Evolutionary conservation across 2,797 vertebrate species (phyloP).

Genomic region (Spinus olivaceus): DNA sequence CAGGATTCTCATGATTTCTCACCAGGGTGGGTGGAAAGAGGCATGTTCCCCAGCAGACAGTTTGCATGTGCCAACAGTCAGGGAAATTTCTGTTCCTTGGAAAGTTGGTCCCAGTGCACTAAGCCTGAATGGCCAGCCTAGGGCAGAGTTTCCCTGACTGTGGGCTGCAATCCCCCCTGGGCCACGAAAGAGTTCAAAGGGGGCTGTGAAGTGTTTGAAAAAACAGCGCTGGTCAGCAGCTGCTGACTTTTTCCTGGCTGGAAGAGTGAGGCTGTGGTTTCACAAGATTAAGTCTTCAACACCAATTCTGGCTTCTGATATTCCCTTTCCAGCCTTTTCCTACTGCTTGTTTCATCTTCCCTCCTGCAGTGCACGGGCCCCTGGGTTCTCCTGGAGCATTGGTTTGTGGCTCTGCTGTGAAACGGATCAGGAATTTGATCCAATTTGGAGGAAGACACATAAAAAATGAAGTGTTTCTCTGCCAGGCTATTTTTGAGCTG

Average conservation of each 20-base stretch:
- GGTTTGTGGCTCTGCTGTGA: slow-evolving; percentile 53
- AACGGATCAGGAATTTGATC: slow-evolving; percentile 55
- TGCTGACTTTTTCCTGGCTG: slow-evolving; percentile 63
- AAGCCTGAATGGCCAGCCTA: background rate
- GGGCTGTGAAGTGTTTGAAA: slow-evolving; percentile 35
- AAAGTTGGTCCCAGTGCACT: background rate
- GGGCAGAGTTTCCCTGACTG: slow-evolving; percentile 4
- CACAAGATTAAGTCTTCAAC: slow-evolving; percentile 61
- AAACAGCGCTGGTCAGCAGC: slow-evolving; percentile 56
- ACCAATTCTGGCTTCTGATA: slow-evolving; percentile 42
- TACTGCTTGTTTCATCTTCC: slow-evolving; percentile 31
- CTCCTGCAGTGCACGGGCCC: slow-evolving; percentile 35
- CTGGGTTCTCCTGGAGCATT: background rate
- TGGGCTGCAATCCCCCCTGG: background rate
- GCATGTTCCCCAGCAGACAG: background rate
- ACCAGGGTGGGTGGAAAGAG: background rate
- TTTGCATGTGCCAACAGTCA: background rate
- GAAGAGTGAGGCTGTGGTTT: slow-evolving; percentile 42
- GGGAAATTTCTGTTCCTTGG: background rate
- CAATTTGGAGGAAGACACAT: slow-evolving; percentile 43
- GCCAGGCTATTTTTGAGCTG: slow-evolving; percentile 53
- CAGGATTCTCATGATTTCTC: background rate
- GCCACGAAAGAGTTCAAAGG: slow-evolving; percentile 30
- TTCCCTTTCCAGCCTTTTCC: slow-evolving; percentile 43
- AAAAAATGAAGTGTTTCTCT: background rate